Base-by-base conservation (phyloP, 2,888 invertebrate species). In the Caenorhabditis japonica region DNA sequence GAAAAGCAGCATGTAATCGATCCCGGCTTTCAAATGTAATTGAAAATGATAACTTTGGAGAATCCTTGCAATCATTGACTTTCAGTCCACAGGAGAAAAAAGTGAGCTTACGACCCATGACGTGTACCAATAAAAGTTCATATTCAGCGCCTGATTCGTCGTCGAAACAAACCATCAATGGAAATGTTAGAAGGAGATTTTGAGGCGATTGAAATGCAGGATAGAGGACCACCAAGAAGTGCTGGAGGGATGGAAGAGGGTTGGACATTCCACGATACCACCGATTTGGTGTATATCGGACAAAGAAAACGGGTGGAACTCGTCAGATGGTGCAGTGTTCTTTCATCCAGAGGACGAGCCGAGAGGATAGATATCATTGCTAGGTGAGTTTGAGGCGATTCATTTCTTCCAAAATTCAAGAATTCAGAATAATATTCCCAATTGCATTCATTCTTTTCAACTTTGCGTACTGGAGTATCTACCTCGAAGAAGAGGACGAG, bases 341-440 rank as follows among this genome's bases (percentile, higher is more conserved):
- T 86, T 19, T 83, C 84, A 15, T 82, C 84, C 8, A 53, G 85
- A 39, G 86, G 86, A 46, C 58, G 85, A 30, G 86, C 86, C 10
- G 86, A 86, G 52, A 64, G 86, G 15, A 86, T 86, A 49, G 86
- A 86, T 77, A 86, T 86, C 66, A 84, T 86, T 49, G 86, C 86
- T 12, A 82, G 85, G 80, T 83, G 56, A 17, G 13, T 30, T 3
- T 13, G 12, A 30, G 21, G 3, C 4, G 4, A 15, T 15, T 3
- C 21, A 44, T 7, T 15, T 4, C 3, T 10, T 15, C 12, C 1
- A 10, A 27, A 44, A 15, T n/a, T n/a, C n/a, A n/a, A n/a, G n/a
- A n/a, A n/a, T n/a, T 59, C 76, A 84, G 86, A 62, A 82, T 86
- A 52, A 76, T 87, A 19, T 85, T 87, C 58, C 87, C 87, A 5